These are phyloP conservation scores for Ispidina picta DNA, from an alignment of 2,797 vertebrate genomes.

Conservation along the genomic window DNA sequence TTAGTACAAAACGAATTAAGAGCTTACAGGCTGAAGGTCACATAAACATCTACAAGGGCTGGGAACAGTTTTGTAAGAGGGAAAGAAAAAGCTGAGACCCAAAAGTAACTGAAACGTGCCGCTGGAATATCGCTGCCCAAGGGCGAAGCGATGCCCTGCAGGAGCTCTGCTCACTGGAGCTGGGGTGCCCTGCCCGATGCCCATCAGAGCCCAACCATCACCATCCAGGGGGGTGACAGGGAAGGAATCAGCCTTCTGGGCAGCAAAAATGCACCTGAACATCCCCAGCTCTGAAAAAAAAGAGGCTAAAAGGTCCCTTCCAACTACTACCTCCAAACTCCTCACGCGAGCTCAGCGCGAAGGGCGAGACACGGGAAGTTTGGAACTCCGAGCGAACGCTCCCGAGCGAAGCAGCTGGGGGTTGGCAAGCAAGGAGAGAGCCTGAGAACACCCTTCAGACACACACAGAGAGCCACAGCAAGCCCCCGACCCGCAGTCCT, in stretches of 20 bases:
- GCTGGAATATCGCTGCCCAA: background rate
- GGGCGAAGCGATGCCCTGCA: background rate
- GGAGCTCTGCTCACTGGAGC: rapidly evolving
- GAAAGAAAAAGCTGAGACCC: background rate
- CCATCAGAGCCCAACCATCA: background rate
- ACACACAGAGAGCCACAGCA: too few relatives aligned
- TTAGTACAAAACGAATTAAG: conserved; percentile 34
- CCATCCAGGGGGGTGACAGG: background rate
- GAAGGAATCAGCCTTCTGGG: too few relatives aligned
- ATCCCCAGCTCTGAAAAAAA: background rate
- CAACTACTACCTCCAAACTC: rapidly evolving
- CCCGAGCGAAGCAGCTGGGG: background rate
- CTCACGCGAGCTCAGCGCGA: rapidly evolving
- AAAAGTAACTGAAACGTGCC: background rate
- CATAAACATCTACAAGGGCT: background rate
- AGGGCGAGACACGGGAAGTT: background rate
- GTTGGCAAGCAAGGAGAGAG: background rate
- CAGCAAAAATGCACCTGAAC: background rate
- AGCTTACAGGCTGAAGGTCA: conserved; percentile 40
- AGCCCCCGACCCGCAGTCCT: background rate
- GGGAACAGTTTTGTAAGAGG: background rate
- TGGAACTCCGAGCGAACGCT: rapidly evolving
- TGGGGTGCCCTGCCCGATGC: background rate
- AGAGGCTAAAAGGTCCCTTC: background rate
- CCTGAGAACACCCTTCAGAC: too few relatives aligned